Percentiles rank a stretch among this genome's conserved stretches.
Evolutionary conservation across 92 coral and sea anemone genomes (phyloP).

Genomic region (Siderastrea radians): DNA sequence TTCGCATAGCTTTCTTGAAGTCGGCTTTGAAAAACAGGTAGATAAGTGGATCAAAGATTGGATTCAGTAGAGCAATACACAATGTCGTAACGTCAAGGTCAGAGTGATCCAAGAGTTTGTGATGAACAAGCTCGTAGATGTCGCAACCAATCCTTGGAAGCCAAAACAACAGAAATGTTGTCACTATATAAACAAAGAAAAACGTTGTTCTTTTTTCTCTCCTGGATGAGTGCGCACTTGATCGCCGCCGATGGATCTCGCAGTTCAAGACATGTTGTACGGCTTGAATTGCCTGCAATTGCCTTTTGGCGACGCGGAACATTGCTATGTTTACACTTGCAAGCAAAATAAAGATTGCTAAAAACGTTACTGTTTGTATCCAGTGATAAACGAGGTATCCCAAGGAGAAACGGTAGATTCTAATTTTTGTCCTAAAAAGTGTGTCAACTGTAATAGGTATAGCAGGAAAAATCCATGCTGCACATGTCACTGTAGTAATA

Average conservation of each 20-base stretch:
- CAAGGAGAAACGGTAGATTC: slow-evolving; percentile 34
- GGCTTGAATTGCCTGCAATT: slow-evolving; percentile 37
- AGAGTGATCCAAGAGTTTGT: slow-evolving; percentile 12
- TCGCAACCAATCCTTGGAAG: slow-evolving; percentile 37
- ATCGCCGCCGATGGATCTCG: background rate
- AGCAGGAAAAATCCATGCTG: slow-evolving; percentile 35
- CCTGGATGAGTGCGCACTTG: slow-evolving; percentile 1
- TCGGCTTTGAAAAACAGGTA: slow-evolving; percentile 44
- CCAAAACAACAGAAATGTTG: slow-evolving; percentile 39
- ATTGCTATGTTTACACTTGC: slow-evolving; percentile 36
- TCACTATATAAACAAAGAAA: slow-evolving; percentile 44
- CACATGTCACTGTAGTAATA: background rate
- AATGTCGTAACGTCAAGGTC: slow-evolving; percentile 27
- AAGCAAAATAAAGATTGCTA: slow-evolving; percentile 10
- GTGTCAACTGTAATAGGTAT: slow-evolving; percentile 14
- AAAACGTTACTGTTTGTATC: slow-evolving; percentile 13
- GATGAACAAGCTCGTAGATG: slow-evolving; percentile 38
- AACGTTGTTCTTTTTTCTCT: slow-evolving; percentile 27
- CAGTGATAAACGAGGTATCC: slow-evolving; percentile 36
- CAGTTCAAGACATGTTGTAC: background rate
- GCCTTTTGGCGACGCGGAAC: slow-evolving; percentile 38
- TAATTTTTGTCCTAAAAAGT: slow-evolving; percentile 1
- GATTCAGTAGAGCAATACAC: slow-evolving; percentile 41
- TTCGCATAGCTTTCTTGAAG: slow-evolving; percentile 40
- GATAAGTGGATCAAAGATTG: slow-evolving; percentile 45